Conservation (phyloP, 2,797 vertebrate species). For the Parotocinclus haroldoi region DNA sequence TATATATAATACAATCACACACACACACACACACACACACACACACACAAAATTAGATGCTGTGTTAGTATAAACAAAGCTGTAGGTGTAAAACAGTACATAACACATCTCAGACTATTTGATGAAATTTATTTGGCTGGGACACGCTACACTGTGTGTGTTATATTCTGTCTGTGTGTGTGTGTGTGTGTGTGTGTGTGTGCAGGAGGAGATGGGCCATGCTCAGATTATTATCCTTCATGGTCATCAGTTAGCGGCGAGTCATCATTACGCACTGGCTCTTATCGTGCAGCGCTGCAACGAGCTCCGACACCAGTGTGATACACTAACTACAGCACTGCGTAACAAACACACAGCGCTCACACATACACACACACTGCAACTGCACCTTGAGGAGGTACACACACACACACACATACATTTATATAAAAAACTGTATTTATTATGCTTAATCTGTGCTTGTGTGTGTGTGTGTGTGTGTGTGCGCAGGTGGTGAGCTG, state of each 20-base stretch:
- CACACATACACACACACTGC: conserved; percentile 77
- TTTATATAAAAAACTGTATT: conserved; percentile 11
- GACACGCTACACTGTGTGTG: background rate
- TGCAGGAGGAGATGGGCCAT: conserved; percentile 82
- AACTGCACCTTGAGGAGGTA: conserved; percentile 84
- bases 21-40: no score
- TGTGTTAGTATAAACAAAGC: no score
- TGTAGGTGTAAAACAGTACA: no score
- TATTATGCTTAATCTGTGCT: conserved; percentile 26
- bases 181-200: conserved; percentile 24
- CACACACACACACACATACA: conserved; percentile 22
- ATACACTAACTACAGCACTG: conserved; percentile 77
- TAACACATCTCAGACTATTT: background rate
- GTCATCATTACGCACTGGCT: conserved; percentile 90
- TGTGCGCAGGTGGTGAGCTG: conserved; percentile 77
- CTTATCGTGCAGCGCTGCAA: conserved; percentile 94
- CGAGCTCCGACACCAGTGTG: conserved; percentile 84
- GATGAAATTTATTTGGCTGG: background rate
- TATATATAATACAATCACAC: no score
- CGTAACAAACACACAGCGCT: conserved; percentile 75
- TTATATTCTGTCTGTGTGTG: conserved; percentile 2
- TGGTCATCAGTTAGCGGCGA: conserved; percentile 87
- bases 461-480: conserved; percentile 26
- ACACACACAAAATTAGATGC: background rate
- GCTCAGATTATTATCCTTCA: conserved; percentile 84